phyloP scores from a whole-genome alignment of 2,113 vertebrate genomes.

The Guaruba guarouba region DNA sequence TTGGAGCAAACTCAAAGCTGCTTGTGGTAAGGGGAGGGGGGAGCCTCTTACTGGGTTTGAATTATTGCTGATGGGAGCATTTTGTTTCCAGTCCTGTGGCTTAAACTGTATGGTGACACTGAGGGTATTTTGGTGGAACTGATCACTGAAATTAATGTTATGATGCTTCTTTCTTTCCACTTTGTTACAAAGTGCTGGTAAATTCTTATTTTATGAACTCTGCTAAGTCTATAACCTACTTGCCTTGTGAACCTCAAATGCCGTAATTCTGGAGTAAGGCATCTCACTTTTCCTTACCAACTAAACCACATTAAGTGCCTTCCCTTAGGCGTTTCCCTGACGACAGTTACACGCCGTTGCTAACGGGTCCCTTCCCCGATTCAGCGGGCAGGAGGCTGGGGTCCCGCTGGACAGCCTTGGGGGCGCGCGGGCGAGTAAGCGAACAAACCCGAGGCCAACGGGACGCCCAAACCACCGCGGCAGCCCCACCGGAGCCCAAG shows the following conservation, averaged over 20 bases:
- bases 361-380: fast-evolving
- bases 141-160: fast-evolving
- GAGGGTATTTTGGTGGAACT: background rate
- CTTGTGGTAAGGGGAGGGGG: background rate
- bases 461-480: fast-evolving
- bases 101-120: background rate
- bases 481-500: background rate
- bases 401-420: background rate
- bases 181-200: fast-evolving
- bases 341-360: background rate
- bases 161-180: background rate
- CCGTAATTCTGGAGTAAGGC: background rate
- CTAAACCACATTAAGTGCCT: fast-evolving
- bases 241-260: background rate
- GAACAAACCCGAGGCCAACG: background rate
- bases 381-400: too few species aligned
- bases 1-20: background rate
- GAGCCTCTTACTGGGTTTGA: background rate
- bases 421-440: fast-evolving
- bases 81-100: background rate
- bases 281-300: background rate
- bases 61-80: background rate
- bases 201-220: background rate
- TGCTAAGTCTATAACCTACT: fast-evolving
- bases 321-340: fast-evolving